phyloP scores from a whole-genome alignment of 2,888 invertebrate species.

The Polietes domitor region DNA sequence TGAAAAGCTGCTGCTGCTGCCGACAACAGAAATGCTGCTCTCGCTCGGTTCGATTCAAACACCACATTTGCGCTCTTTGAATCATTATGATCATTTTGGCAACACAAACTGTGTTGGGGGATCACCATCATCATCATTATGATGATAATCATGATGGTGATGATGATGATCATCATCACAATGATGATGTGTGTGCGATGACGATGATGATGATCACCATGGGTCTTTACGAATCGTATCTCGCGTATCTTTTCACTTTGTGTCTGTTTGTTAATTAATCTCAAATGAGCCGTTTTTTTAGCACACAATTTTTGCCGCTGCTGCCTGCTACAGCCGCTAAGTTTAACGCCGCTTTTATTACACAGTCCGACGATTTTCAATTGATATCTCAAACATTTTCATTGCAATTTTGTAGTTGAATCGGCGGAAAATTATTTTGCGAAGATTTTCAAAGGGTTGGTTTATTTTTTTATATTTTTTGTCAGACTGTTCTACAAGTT shows the following conservation, averaged over 20 bases:
- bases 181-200: not conserved
- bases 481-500: too few relatives aligned
- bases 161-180: not conserved
- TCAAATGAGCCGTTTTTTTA: constrained; percentile 66
- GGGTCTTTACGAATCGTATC: constrained; percentile 21
- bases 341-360: constrained; percentile 29
- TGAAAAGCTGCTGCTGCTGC: not conserved
- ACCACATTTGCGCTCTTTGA: not conserved
- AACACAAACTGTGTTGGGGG: not conserved
- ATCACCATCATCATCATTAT: not conserved
- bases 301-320: constrained; percentile 48
- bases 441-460: too few relatives aligned
- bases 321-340: constrained; percentile 9
- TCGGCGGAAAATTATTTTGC: too few relatives aligned
- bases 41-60: not conserved
- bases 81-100: not conserved
- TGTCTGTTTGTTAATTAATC: constrained; percentile 64
- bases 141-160: not conserved
- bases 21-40: not conserved
- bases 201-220: not conserved
- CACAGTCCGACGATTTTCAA: not conserved
- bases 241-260: constrained; percentile 52
- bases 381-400: too few relatives aligned
- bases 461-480: too few relatives aligned
- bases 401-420: too few relatives aligned